Percentiles rank a stretch among this genome's conserved stretches.
These are phyloP conservation scores for Gambelia wislizenii DNA, from an alignment of 2,797 vertebrate species.

Conservation along the genomic window DNA sequence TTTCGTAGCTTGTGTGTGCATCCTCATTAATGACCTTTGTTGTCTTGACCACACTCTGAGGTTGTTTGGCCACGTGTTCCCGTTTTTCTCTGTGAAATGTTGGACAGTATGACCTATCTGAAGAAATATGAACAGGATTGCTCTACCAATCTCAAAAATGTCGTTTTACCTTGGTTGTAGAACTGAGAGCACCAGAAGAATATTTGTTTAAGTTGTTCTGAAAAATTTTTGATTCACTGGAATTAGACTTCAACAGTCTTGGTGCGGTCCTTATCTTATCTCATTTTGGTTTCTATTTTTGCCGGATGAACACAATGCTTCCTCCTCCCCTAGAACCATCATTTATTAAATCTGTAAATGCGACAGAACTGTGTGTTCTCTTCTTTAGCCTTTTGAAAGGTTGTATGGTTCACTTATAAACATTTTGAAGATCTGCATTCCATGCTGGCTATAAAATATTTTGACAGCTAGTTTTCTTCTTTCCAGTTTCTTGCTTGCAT, in stretches of 20 bases:
- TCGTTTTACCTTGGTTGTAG: not conserved
- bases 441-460: not conserved
- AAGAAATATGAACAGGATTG: not conserved
- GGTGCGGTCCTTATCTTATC: not conserved
- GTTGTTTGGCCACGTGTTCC: no score
- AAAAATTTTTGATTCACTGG: constrained; percentile 8
- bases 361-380: not conserved
- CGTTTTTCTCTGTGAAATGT: no score
- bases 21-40: no score
- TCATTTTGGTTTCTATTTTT: constrained; percentile 10
- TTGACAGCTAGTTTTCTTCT: not conserved
- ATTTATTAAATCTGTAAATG: not conserved
- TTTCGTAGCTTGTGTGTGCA: no score
- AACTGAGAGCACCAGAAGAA: not conserved
- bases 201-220: not conserved
- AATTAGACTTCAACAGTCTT: not conserved
- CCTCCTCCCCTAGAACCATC: not conserved
- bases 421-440: not conserved
- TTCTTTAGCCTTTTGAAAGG: not conserved
- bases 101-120: no score
- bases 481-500: no score
- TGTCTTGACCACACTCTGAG: no score
- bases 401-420: constrained; percentile 7
- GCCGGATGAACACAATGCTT: not conserved
- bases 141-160: not conserved